A percentile compares a stretch with the other conserved stretches of the same genome.
Conservation (phyloP, 2,113 vertebrate genomes). For the Tympanuchus pallidicinctus region DNA sequence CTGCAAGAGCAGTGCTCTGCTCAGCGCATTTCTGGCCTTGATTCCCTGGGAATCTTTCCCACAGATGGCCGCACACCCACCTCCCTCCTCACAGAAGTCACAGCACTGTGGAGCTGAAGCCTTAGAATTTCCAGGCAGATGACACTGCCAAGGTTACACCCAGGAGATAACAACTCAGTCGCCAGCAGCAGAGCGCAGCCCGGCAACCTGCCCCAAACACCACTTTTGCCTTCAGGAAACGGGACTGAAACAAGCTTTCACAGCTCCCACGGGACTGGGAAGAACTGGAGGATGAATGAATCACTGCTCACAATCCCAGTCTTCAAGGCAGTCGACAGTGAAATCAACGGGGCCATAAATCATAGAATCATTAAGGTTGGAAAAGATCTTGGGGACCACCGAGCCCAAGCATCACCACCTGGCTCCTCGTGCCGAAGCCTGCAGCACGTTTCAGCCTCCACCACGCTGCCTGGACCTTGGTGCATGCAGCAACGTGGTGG, state of each 20-base stretch:
- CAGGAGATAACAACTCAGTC: background rate
- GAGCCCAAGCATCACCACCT: no score
- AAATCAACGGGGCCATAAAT: background rate
- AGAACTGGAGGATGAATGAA: background rate
- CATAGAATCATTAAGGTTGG: no score
- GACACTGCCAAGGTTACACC: fast-evolving
- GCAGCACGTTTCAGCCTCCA: background rate
- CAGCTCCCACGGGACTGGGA: background rate
- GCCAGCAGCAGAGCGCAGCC: background rate
- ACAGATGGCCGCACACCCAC: background rate
- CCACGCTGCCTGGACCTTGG: fast-evolving
- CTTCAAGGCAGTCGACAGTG: conserved; percentile 5
- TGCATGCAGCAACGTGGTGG: background rate
- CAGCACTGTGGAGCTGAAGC: background rate
- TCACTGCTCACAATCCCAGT: background rate
- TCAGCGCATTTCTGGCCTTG: conserved; percentile 8
- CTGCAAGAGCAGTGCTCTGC: background rate
- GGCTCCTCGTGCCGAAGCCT: background rate
- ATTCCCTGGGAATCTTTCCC: background rate
- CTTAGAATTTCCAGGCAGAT: background rate
- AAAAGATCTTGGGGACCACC: no score
- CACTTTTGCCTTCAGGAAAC: background rate
- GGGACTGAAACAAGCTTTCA: background rate
- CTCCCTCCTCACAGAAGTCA: background rate
- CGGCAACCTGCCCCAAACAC: conserved; percentile 24